phyloP scores from a whole-genome alignment of 2,797 vertebrate genomes.

The Nothura maculosa region DNA sequence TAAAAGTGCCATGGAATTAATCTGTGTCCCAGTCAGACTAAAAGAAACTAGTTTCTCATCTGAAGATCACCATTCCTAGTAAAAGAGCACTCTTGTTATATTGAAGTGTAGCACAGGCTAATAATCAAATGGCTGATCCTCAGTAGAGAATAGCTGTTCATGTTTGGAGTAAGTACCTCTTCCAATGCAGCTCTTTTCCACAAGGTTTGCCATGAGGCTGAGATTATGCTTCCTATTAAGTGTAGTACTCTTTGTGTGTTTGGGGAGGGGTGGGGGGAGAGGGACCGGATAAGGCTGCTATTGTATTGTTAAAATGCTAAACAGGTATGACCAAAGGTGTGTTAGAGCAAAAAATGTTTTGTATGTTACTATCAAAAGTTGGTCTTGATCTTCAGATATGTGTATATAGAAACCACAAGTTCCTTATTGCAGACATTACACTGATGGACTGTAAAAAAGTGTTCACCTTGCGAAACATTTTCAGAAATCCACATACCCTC shows the following conservation, averaged over 20 bases:
- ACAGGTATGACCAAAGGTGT: constrained; percentile 70
- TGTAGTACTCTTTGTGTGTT: constrained; percentile 33
- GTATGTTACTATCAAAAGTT: constrained; percentile 37
- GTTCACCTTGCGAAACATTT: not conserved
- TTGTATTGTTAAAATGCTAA: constrained; percentile 33
- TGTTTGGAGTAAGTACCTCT: constrained; percentile 28
- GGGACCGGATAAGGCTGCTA: constrained; percentile 49
- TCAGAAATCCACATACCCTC: constrained; percentile 46
- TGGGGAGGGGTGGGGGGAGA: not conserved
- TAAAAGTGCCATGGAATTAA: constrained; percentile 53
- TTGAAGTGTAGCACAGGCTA: constrained; percentile 59
- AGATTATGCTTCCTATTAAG: constrained; percentile 70
- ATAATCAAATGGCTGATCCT: constrained; percentile 42
- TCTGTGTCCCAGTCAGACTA: constrained; percentile 9
- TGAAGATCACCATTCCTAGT: constrained; percentile 57
- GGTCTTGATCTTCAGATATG: constrained; percentile 10
- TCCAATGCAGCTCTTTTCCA: constrained; percentile 58
- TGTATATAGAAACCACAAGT: constrained; percentile 39
- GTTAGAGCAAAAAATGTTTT: constrained; percentile 30
- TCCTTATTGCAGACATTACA: not conserved
- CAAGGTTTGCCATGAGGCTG: constrained; percentile 58
- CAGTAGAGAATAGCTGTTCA: constrained; percentile 25
- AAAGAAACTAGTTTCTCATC: not conserved
- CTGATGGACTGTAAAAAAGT: not conserved
- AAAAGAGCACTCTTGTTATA: constrained; percentile 31